Base-by-base conservation (phyloP, 2,888 invertebrate species). In the Ypsolopha sequella region DNA sequence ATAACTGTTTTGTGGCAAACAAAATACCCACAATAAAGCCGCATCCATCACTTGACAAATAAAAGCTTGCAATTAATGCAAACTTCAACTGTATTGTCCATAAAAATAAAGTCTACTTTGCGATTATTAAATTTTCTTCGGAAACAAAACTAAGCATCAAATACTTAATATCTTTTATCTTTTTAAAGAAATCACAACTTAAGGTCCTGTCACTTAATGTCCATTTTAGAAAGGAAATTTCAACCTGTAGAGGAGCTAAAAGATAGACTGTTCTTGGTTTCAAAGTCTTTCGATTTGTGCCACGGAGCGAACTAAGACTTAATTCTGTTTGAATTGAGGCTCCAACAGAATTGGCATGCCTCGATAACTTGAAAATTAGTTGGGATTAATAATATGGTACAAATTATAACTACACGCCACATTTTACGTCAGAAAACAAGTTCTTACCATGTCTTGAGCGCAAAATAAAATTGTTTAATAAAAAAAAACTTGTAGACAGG, bases 221-320 rank as follows among this genome's bases (percentile, higher is more conserved):
- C 41, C 33, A 10, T 41, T 50, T 50, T 41, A 33, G 41, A 7
- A 33, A 24, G 14, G 34, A 41, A 50, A 10, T 7, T 7, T 46
- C 34, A 7, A 11, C 14, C 14, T 43, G 14, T 43, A 43, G 43
- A 43, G 24, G 13, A 14, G 11, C 43, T 43, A 68, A 66, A 66
- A 62, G 57, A 66, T 62, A 66, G 70, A 73, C 58, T 58, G 66
- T 68, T 71, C 68, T 68, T 63, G 68, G 70, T 69, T 78, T 77
- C 73, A 70, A 75, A 76, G 66, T 67, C 68, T 59, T 67, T 64
- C 72, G 67, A 73, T 76, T 80, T 80, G 74, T 77, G 80, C 75
- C 73, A 72, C 66, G 70, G 68, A 64, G 62, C 55, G 60, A 68
- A 70, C 68, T 71, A 65, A 68, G 70, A 59, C 60, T 55, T 55